Percentiles rank a stretch among this genome's conserved stretches.
phyloP scores from a whole-genome alignment of 2,113 vertebrate genomes.

The Phyllostomus hastatus region DNA sequence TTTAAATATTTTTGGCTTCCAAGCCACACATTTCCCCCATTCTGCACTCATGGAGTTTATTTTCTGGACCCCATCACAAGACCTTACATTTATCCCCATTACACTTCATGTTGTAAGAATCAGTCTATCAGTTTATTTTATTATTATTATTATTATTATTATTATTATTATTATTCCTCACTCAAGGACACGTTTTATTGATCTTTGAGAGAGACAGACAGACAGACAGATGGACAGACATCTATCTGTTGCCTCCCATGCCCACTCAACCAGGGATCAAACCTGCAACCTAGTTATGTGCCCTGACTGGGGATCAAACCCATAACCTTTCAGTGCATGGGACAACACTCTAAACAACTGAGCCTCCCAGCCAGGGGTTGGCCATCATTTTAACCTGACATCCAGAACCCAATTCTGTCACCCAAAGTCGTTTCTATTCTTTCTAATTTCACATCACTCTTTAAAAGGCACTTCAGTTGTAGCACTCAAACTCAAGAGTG shows the following conservation, averaged over 20 bases:
- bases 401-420: conserved; percentile 9
- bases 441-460: conserved; percentile 29
- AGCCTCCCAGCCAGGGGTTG: too few relatives aligned
- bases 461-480: background rate
- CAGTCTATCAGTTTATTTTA: background rate
- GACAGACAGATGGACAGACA: too few relatives aligned
- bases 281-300: too few relatives aligned
- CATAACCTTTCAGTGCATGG: too few relatives aligned
- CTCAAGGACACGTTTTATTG: too few relatives aligned
- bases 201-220: too few relatives aligned
- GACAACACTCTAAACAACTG: too few relatives aligned
- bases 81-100: background rate
- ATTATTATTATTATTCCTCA: too few relatives aligned
- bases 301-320: too few relatives aligned
- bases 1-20: background rate
- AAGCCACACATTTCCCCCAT: background rate
- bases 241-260: too few relatives aligned
- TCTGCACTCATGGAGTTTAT: background rate
- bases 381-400: background rate
- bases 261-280: too few relatives aligned
- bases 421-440: background rate
- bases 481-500: background rate
- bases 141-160: too few relatives aligned
- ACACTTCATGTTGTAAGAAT: background rate
- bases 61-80: background rate